Base-by-base conservation (phyloP, 2,888 invertebrate species). In the Nomada ruficornis region DNA sequence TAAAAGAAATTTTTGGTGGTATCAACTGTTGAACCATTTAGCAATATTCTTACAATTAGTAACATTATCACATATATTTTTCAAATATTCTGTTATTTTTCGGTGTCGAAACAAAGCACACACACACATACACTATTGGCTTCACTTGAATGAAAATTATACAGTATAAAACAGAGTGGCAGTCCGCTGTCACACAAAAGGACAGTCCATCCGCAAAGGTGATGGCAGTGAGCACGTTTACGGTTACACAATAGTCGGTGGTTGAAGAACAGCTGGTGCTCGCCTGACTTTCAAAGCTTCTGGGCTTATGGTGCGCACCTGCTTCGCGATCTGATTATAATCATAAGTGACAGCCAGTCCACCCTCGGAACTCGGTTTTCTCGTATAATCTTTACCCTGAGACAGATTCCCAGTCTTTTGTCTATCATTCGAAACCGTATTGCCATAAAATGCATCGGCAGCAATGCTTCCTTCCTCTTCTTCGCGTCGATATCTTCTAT, bases 211-310 rank as follows among this genome's bases (percentile, higher is more conserved):
- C 11, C 11, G 63, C 62, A 52, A 64, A 52, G 50, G 71, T 80
- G 77, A 77, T 67, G 77, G 77, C 71, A 67, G 42, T 62, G 78
- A 67, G n/a, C 68, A 72, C 68, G 44, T 59, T 42, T 77, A 80
- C 67, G 71, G 79, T 80, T 62, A 80, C 44, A 97, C 97, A 95
- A 97, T 96, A 95, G 97, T 97, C 94, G 98, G 97, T 91, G 97
- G 97, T 95, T 97, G 97, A 94, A 97, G 95, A 95, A 97, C 97
- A 95, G 97, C 97, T 94, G 98, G 97, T 93, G 97, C 97, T 94
- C 97, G 96, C 95, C 97, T 97, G 95, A 98, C 97, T 96, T 97
- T 97, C 96, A 97, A 96, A 94, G 96, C 96, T 95, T 95, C 97
- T 92, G 96, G 97, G 93, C 94, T 95, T 94, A 94, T 95, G 75